These are phyloP conservation scores for Allophyes oxyacanthae DNA, from an alignment of 2,888 invertebrate species.

Conservation along the genomic window DNA sequence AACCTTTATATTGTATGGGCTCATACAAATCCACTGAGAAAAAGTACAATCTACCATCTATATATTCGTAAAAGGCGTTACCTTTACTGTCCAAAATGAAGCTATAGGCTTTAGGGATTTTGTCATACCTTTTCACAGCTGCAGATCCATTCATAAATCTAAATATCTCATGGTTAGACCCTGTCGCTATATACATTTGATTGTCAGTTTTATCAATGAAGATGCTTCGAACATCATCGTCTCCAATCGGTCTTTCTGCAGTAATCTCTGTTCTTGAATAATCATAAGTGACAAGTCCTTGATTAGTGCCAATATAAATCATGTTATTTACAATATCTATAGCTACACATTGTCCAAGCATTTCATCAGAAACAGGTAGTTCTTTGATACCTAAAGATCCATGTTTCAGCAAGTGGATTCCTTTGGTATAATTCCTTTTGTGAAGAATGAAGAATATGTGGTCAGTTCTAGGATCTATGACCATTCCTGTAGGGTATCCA, in stretches of 20 bases:
- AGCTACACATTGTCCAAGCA: slow-evolving; percentile 79
- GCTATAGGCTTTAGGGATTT: slow-evolving; percentile 81
- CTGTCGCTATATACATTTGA: slow-evolving; percentile 82
- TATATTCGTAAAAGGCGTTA: slow-evolving; percentile 80
- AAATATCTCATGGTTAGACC: slow-evolving; percentile 79
- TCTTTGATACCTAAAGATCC: slow-evolving; percentile 81
- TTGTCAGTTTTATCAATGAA: slow-evolving; percentile 80
- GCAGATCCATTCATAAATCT: slow-evolving; percentile 80
- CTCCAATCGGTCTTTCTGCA: slow-evolving; percentile 81
- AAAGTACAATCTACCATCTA: slow-evolving; percentile 82
- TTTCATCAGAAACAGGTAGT: slow-evolving; percentile 77
- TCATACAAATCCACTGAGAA: slow-evolving; percentile 78
- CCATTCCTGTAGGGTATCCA: slow-evolving; percentile 81
- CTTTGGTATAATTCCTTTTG: slow-evolving; percentile 83
- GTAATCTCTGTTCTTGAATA: slow-evolving; percentile 76
- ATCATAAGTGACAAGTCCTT: slow-evolving; percentile 80
- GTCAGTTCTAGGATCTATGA: slow-evolving; percentile 78
- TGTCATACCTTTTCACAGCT: slow-evolving; percentile 80
- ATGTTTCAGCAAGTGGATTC: slow-evolving; percentile 78
- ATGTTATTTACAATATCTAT: slow-evolving; percentile 71
- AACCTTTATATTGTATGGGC: slow-evolving; percentile 83
- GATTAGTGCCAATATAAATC: slow-evolving; percentile 83
- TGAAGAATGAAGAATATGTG: slow-evolving; percentile 82
- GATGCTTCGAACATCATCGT: slow-evolving; percentile 81
- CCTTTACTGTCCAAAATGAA: slow-evolving; percentile 79